Evolutionary conservation across 2,888 invertebrate species (phyloP).

Genomic region (Nomada lathburiana): DNA sequence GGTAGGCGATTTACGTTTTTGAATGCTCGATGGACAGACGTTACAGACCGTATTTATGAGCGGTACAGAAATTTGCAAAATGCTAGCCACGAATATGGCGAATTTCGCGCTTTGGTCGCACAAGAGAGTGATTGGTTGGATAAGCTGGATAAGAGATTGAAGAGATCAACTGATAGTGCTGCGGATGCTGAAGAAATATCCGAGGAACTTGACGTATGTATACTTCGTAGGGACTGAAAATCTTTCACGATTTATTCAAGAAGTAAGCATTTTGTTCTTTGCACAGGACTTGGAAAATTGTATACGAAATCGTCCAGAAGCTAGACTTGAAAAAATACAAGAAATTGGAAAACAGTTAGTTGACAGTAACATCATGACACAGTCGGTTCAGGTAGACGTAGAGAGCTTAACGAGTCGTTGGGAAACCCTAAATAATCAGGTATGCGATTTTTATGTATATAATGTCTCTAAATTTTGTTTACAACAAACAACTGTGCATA

Average conservation of each 20-base stretch:
- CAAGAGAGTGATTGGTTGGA: slow-evolving; percentile 93
- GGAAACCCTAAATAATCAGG: slow-evolving; percentile 90
- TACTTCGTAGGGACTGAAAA: slow-evolving; percentile 7
- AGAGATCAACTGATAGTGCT: slow-evolving; percentile 88
- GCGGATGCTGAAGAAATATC: slow-evolving; percentile 97
- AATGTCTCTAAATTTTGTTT: slow-evolving; percentile 32
- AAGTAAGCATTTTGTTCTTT: slow-evolving; percentile 3
- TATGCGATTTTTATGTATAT: slow-evolving; percentile 73
- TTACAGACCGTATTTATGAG: slow-evolving; percentile 89
- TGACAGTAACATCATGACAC: slow-evolving; percentile 90
- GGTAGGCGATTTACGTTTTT: slow-evolving; percentile 89
- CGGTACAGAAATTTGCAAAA: slow-evolving; percentile 89
- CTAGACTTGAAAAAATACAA: slow-evolving; percentile 90
- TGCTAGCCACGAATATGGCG: slow-evolving; percentile 91
- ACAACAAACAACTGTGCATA: slow-evolving; percentile 37
- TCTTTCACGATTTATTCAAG: neutral
- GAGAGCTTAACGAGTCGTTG: slow-evolving; percentile 88
- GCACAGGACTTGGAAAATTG: slow-evolving; percentile 93
- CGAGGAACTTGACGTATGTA: slow-evolving; percentile 93
- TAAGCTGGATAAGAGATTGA: slow-evolving; percentile 91
- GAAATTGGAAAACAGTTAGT: slow-evolving; percentile 91
- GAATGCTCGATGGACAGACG: slow-evolving; percentile 90
- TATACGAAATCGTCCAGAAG: slow-evolving; percentile 90
- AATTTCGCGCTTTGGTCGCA: slow-evolving; percentile 91
- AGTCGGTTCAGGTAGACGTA: slow-evolving; percentile 88